A percentile compares a stretch with the other conserved stretches of the same genome.
phyloP scores from a whole-genome alignment of 2,888 invertebrate genomes.

The Pedicia rivosa region DNA sequence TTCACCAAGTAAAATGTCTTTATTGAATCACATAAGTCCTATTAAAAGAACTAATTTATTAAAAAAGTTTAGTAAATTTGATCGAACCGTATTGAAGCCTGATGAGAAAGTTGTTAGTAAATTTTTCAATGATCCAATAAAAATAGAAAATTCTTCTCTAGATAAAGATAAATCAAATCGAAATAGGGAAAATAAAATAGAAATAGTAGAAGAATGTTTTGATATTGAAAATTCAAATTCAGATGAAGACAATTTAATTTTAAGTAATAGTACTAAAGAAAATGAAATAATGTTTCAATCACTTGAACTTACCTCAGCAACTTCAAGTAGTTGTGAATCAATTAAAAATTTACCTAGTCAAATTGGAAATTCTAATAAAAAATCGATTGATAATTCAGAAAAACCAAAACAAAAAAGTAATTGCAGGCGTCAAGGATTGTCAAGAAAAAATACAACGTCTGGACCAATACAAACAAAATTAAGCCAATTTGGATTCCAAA shows the following conservation, averaged over 20 bases:
- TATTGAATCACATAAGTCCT: slow-evolving; percentile 1
- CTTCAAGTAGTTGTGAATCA: no score
- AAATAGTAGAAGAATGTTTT: no score
- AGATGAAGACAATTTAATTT: no score
- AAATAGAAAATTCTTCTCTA: slow-evolving; percentile 10
- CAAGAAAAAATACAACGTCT: not conserved
- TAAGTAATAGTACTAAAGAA: no score
- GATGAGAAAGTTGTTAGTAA: slow-evolving; percentile 39
- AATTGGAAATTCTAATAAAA: not conserved
- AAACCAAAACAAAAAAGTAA: not conserved
- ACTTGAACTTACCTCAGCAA: no score
- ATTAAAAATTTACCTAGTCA: not conserved
- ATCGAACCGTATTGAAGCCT: slow-evolving; percentile 30
- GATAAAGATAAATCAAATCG: no score
- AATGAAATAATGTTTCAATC: no score
- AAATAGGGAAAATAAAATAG: no score
- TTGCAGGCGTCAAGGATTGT: not conserved
- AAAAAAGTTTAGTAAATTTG: slow-evolving; percentile 36
- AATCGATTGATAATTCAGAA: not conserved
- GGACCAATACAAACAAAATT: slow-evolving; percentile 2
- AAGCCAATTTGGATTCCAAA: slow-evolving; percentile 4
- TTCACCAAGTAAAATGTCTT: not conserved
- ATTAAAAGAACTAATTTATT: slow-evolving; percentile 12
- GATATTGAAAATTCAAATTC: no score
- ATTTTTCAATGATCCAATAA: slow-evolving; percentile 32